Conservation (phyloP, 1,140 invertebrate species). For the Drosophila arizonae region DNA sequence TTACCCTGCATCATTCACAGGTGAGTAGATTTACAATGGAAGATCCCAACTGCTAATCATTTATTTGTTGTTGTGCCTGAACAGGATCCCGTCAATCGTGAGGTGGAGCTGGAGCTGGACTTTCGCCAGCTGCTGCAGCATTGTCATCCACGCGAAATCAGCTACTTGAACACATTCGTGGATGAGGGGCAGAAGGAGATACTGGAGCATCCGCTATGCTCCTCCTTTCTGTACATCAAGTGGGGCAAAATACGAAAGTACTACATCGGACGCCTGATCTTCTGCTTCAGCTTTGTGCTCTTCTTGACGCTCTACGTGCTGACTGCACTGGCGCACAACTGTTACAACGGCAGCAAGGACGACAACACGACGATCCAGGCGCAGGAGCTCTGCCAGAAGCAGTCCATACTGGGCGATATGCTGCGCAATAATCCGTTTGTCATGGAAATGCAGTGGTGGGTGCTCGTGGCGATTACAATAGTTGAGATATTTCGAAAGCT, state of each 20-base stretch:
- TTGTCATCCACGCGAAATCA: slow-evolving; percentile 90
- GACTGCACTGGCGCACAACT: slow-evolving; percentile 90
- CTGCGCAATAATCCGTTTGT: slow-evolving; percentile 88
- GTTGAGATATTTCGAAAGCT: slow-evolving; percentile 90
- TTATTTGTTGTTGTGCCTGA: neutral
- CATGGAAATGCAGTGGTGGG: slow-evolving; percentile 91
- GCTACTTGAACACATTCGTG: slow-evolving; percentile 91
- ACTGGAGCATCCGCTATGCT: slow-evolving; percentile 91
- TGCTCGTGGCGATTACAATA: slow-evolving; percentile 88
- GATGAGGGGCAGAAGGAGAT: slow-evolving; percentile 93
- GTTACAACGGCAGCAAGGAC: slow-evolving; percentile 89
- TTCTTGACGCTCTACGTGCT: slow-evolving; percentile 90
- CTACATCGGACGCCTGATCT: slow-evolving; percentile 90
- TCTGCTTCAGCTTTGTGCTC: slow-evolving; percentile 91
- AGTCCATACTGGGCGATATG: slow-evolving; percentile 88
- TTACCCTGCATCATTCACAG: slow-evolving; percentile 89
- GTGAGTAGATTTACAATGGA: slow-evolving; percentile 11
- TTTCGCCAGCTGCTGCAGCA: slow-evolving; percentile 91
- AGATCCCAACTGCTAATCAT: neutral
- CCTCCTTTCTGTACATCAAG: slow-evolving; percentile 92
- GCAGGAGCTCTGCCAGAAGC: slow-evolving; percentile 88
- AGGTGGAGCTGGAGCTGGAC: slow-evolving; percentile 91
- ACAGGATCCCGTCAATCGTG: slow-evolving; percentile 88
- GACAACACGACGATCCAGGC: slow-evolving; percentile 88
- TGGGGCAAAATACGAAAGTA: slow-evolving; percentile 95